Percentiles rank a stretch among this genome's conserved stretches.
Conservation (phyloP, 2,113 vertebrate species). For the Acanthochromis polyacanthus region DNA sequence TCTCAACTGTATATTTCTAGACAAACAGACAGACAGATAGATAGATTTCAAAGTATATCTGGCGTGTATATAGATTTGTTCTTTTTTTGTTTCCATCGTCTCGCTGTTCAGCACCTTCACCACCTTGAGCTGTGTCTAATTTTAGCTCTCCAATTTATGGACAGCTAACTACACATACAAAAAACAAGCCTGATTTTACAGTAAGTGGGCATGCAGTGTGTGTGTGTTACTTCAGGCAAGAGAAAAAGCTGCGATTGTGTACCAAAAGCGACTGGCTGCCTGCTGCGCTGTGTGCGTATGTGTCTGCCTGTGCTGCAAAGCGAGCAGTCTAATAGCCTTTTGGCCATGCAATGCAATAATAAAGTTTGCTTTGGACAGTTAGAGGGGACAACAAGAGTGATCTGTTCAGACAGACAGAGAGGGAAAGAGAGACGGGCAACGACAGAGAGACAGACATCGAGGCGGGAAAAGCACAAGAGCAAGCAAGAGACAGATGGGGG, state of each 20-base stretch:
- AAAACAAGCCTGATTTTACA: constrained; percentile 32
- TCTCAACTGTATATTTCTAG: too few species aligned
- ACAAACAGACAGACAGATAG: too few species aligned
- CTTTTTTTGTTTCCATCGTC: background rate
- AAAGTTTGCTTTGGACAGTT: constrained; percentile 54
- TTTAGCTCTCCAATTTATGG: constrained; percentile 25
- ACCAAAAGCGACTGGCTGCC: constrained; percentile 45
- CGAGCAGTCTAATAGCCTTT: constrained; percentile 59
- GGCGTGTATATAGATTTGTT: background rate
- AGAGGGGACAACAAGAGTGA: constrained; percentile 43
- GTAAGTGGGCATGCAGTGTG: constrained; percentile 3
- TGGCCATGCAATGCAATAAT: constrained; percentile 52
- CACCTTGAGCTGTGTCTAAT: constrained; percentile 10
- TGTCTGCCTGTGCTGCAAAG: constrained; percentile 41
- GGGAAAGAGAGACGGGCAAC: background rate
- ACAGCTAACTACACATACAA: constrained; percentile 15
- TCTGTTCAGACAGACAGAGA: constrained; percentile 38
- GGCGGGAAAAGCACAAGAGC: constrained; percentile 13
- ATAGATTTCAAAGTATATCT: too few species aligned
- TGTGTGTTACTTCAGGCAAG: constrained; percentile 34
- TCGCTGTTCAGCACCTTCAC: constrained; percentile 2
- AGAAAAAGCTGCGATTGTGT: constrained; percentile 25
- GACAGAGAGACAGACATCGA: constrained; percentile 15
- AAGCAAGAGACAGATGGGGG: constrained; percentile 47
- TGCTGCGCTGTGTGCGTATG: constrained; percentile 38